Evolutionary conservation across 1,140 invertebrate species (phyloP).

Genomic region (Maniola jurtina): DNA sequence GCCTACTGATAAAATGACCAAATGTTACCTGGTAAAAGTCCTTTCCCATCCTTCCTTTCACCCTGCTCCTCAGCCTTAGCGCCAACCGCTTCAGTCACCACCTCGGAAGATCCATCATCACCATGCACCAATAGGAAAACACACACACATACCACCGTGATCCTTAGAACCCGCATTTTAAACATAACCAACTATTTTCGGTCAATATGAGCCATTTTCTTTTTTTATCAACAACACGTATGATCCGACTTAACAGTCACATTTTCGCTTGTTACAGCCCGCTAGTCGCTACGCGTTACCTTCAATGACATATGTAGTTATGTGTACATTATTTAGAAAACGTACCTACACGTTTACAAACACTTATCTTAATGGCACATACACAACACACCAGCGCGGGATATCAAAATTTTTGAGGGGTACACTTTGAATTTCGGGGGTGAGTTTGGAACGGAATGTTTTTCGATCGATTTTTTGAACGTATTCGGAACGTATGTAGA

Average conservation of each 20-base stretch:
- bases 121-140: constrained; percentile 44
- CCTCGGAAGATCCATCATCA: constrained; percentile 43
- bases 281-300: constrained; percentile 42
- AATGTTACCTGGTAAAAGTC: constrained; percentile 52
- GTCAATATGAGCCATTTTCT: constrained; percentile 58
- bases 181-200: constrained; percentile 45
- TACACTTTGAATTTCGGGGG: not conserved
- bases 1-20: not conserved
- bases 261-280: constrained; percentile 63
- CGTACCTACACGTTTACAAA: constrained; percentile 26
- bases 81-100: constrained; percentile 27
- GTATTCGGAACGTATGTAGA: constrained; percentile 31
- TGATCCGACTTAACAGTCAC: constrained; percentile 58
- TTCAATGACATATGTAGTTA: constrained; percentile 46
- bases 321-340: constrained; percentile 36
- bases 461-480: constrained; percentile 43
- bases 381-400: constrained; percentile 25
- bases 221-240: constrained; percentile 44
- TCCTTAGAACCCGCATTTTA: constrained; percentile 67
- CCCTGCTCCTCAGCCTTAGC: constrained; percentile 43
- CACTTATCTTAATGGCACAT: constrained; percentile 23
- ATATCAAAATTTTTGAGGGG: not conserved
- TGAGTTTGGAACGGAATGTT: constrained; percentile 20
- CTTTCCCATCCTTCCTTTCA: constrained; percentile 52
- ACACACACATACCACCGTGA: constrained; percentile 62